Evolutionary conservation across 1,140 invertebrate species (phyloP).

Genomic region (Idris sp.): DNA sequence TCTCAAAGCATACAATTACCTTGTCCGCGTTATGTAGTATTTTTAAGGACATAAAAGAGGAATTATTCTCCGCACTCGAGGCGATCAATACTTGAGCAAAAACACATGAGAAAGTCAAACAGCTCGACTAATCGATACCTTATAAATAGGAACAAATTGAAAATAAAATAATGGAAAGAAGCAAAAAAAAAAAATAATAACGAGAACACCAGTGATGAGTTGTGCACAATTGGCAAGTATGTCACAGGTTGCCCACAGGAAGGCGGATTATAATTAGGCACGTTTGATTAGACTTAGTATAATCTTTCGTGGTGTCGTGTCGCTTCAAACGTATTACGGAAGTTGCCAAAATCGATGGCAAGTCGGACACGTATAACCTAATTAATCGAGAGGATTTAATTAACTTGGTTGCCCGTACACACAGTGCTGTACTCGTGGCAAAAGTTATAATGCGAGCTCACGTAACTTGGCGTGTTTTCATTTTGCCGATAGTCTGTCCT

Average conservation of each 20-base stretch:
- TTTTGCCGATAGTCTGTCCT: slow-evolving; percentile 41
- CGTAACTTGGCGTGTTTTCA: slow-evolving; percentile 71
- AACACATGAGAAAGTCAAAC: slow-evolving; percentile 27
- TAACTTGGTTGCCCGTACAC: slow-evolving; percentile 58
- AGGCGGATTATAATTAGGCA: slow-evolving; percentile 25
- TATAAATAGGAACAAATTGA: slow-evolving; percentile 36
- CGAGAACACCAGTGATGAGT: neutral
- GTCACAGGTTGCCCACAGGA: slow-evolving; percentile 11
- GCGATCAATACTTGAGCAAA: slow-evolving; percentile 24
- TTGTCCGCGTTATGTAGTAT: slow-evolving; percentile 11
- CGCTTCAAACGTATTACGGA: slow-evolving; percentile 46
- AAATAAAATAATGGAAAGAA: slow-evolving; percentile 31
- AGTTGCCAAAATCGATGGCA: slow-evolving; percentile 63
- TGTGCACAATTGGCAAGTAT: slow-evolving; percentile 4
- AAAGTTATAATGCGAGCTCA: slow-evolving; percentile 72
- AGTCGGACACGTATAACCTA: slow-evolving; percentile 70
- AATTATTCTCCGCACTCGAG: slow-evolving; percentile 11
- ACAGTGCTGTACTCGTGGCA: slow-evolving; percentile 37
- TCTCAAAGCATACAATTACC: slow-evolving; percentile 11
- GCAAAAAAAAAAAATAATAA: neutral
- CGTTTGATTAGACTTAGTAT: slow-evolving; percentile 37
- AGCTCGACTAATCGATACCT: slow-evolving; percentile 13
- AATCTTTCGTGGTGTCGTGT: slow-evolving; percentile 54
- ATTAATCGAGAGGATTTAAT: slow-evolving; percentile 74
- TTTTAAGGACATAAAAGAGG: slow-evolving; percentile 24